Percentiles rank a stretch among this genome's conserved stretches.
These are phyloP conservation scores for Toxotes lorentzi DNA, from an alignment of 2,797 vertebrate genomes.

Conservation along the genomic window DNA sequence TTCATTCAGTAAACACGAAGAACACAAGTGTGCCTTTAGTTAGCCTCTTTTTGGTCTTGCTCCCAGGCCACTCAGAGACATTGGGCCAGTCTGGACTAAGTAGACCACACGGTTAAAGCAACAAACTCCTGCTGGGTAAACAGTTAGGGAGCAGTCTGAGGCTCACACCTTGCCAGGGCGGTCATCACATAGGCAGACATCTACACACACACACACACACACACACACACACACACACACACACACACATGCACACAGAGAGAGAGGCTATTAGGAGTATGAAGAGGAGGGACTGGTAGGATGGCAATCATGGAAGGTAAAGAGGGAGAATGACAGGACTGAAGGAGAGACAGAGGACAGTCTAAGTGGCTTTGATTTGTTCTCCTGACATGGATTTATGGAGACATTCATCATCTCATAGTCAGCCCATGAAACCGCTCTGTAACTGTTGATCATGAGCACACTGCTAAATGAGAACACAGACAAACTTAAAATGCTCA, in stretches of 20 bases:
- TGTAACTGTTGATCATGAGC: constrained; percentile 59
- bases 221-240: not conserved
- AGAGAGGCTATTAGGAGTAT: constrained; percentile 73
- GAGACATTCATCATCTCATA: constrained; percentile 68
- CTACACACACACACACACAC: constrained; percentile 34
- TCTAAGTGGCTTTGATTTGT: constrained; percentile 80
- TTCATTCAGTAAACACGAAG: constrained; percentile 75
- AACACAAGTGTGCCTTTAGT: constrained; percentile 76
- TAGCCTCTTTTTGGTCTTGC: constrained; percentile 60
- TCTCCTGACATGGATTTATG: constrained; percentile 77
- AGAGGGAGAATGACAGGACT: constrained; percentile 70
- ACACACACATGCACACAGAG: not conserved
- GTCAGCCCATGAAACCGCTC: constrained; percentile 45
- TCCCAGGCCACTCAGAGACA: constrained; percentile 59
- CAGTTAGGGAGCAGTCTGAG: constrained; percentile 57
- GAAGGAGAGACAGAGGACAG: constrained; percentile 81
- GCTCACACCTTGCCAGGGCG: constrained; percentile 48
- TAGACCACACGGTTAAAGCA: constrained; percentile 83
- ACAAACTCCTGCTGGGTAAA: constrained; percentile 75
- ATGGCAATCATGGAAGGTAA: constrained; percentile 61
- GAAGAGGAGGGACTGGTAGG: constrained; percentile 63
- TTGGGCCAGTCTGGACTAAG: constrained; percentile 72
- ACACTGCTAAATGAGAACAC: constrained; percentile 28
- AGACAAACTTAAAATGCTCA: constrained; percentile 9
- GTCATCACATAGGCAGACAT: constrained; percentile 54